These are phyloP conservation scores for Karalla daura DNA, from an alignment of 2,797 vertebrate species.

Conservation along the genomic window DNA sequence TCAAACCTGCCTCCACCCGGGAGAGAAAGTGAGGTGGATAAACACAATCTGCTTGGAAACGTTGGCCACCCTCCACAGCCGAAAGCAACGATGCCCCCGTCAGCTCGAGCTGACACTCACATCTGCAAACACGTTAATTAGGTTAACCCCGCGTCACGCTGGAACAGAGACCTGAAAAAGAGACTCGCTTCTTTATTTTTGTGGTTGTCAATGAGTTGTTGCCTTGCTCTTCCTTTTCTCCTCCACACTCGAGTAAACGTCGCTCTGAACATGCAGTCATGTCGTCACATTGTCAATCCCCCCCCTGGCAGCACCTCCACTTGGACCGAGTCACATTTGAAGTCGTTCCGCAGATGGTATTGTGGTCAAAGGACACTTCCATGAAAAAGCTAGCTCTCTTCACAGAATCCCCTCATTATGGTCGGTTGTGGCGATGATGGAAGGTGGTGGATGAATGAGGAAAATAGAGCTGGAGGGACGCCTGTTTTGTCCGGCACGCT, in stretches of 20 bases:
- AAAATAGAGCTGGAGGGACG: conserved; percentile 41
- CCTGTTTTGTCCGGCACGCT: conserved; percentile 50
- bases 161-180: neutral
- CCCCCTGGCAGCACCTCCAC: neutral
- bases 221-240: neutral
- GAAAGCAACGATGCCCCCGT: conserved; percentile 13
- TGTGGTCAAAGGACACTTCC: conserved; percentile 27
- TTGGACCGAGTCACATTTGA: conserved; percentile 21
- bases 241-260: conserved; percentile 2
- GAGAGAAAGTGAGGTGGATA: conserved; percentile 33
- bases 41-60: conserved; percentile 50
- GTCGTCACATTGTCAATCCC: conserved; percentile 16
- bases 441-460: conserved; percentile 34
- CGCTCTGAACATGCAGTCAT: neutral
- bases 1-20: conserved; percentile 10
- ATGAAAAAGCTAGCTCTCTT: conserved; percentile 19
- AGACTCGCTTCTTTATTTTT: neutral
- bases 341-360: conserved; percentile 14
- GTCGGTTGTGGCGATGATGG: conserved; percentile 42
- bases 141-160: conserved; percentile 12
- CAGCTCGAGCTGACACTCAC: conserved; percentile 17
- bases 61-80: conserved; percentile 14
- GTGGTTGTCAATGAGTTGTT: neutral
- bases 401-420: conserved; percentile 51
- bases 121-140: conserved; percentile 12